Evolutionary conservation across 2,113 vertebrate species (phyloP), one percentile per base, ranked within the genome.

Genomic region (Peromyscus californicus): DNA sequence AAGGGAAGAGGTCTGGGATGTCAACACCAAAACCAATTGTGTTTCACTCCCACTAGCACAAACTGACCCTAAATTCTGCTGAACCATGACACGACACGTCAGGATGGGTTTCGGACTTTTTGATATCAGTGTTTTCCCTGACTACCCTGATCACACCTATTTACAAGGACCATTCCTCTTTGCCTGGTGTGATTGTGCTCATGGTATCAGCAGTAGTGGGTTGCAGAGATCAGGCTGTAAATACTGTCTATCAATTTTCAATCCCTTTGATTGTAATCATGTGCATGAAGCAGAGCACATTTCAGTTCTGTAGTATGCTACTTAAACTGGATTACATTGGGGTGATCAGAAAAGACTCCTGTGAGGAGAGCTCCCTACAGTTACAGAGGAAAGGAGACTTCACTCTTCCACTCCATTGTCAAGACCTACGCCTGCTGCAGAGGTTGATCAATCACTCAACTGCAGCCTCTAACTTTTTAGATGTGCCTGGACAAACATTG

Each of bases 211-310:
- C 74, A 97, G 85, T 69, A 89, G 36, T 59, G 75, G 76, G 36
- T 65, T 95, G 90, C 92, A 95, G 90, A 93, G 96, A 96, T 79
- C 88, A 91, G 78, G 90, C 0, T 97, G 72, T 59, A 95, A 95
- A 36, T 92, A 45, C 94, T 91, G 97, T 94, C 88, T 91, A n/a
- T 95, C 87, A 87, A 36, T 89, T 89, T 96, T 96, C 65, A 90
- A 89, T 79, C 76, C 93, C 65, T 95, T 91, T 95, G 94, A 95
- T 86, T 97, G 85, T n/a, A 65, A 86, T 54, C n/a, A 82, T 79
- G 85, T 80, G 85, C 80, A 75, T 70, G 89, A 94, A 93, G 69
- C 39, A 94, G n/a, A 90, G 36, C 24, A 39, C 94, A 76, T 75
- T 96, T 75, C 90, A 92, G 84, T 80, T 90, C 96, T 96, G 59